Evolutionary conservation across 2,113 vertebrate species (phyloP), one percentile per base, ranked within the genome.

Genomic region (Vulpes vulpes): DNA sequence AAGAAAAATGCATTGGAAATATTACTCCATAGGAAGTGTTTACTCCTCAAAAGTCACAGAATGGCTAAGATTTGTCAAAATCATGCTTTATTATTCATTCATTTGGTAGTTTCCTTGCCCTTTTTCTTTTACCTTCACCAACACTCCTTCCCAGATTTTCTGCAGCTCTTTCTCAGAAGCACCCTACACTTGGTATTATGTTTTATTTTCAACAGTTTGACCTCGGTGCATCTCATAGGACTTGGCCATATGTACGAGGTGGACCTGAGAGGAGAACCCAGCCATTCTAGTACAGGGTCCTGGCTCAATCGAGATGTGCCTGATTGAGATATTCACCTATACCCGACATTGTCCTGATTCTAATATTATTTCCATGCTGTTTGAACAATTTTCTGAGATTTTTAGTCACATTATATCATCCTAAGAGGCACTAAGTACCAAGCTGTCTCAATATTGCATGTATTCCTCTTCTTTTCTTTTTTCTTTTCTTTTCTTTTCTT

Each of bases 371-470:
- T 95, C 85, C 23, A 32, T 62, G 30, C 65, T 81, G 22, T 76
- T 25, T 81, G 64, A 93, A n/a, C 55, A 8, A 38, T 85, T 95
- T 92, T 74, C 71, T 67, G 64, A 89, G 51, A 85, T 53, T 89
- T 79, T 67, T 74, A 64, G 53, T 65, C 43, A 69, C 6, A 43
- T 43, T 43, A 43, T 59, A 65, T 35, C 74, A 65, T 65, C 25
- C 25, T 23, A 57, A 86, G 30, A 90, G 43, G 32, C 32, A 53
- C 20, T 8, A 64, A 25, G 20, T 23, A 35, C 60, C 25, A 86
- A 93, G 19, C 17, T n/a, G 9, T 57, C 85, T 79, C 38, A 83
- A 9, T n/a, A 43, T 79, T 83, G 73, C 69, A n/a, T 49, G 15
- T 57, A 17, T 64, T 53, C 62, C 16, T 59, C 17, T 69, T 14